Evolutionary conservation across 2,888 invertebrate species (phyloP).

Genomic region (Rhaphigaster nebulosa): DNA sequence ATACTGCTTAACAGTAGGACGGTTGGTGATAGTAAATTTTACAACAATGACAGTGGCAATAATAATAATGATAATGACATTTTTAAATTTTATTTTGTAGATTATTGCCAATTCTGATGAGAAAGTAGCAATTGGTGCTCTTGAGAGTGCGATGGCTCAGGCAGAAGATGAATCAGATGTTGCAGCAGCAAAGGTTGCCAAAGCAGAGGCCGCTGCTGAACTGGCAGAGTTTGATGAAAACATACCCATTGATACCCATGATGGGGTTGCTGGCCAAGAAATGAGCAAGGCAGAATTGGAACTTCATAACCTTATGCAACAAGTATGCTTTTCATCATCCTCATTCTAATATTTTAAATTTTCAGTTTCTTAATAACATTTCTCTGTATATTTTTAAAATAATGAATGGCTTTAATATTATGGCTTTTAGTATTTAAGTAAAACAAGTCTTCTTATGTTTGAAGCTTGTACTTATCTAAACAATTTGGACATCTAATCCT

Average conservation of each 20-base stretch:
- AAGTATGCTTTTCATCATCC: constrained; percentile 71
- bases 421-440: not conserved
- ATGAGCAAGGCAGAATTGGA: constrained; percentile 81
- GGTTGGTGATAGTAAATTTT: not conserved
- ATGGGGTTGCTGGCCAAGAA: constrained; percentile 72
- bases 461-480: too few species aligned
- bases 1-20: too few species aligned
- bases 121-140: constrained; percentile 73
- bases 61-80: not conserved
- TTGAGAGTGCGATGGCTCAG: constrained; percentile 88
- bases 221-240: constrained; percentile 96
- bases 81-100: constrained; percentile 17
- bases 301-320: constrained; percentile 79
- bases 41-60: not conserved
- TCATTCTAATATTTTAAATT: not conserved
- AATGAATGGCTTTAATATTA: not conserved
- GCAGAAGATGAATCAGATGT: constrained; percentile 97
- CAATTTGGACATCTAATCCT: too few species aligned
- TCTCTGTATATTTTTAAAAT: not conserved
- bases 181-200: constrained; percentile 88
- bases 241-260: constrained; percentile 85
- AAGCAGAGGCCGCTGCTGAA: constrained; percentile 90
- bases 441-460: too few species aligned
- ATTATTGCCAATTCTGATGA: constrained; percentile 53
- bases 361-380: not conserved